These are phyloP conservation scores for Clupea harengus DNA, from an alignment of 2,113 vertebrate genomes.

Conservation along the genomic window DNA sequence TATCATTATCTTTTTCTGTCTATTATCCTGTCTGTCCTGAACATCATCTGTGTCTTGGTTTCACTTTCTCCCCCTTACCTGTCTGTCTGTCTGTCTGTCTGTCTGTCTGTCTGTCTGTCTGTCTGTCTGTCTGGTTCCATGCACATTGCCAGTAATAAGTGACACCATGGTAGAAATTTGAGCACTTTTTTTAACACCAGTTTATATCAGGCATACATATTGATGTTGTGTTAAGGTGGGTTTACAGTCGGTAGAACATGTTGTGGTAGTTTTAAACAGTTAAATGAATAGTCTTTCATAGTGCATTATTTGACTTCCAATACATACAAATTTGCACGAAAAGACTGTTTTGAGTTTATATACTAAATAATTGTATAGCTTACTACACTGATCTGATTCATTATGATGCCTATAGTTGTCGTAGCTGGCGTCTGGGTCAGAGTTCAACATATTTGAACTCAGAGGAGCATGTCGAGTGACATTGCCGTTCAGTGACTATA, in stretches of 20 bases:
- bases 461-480: neutral
- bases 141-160: neutral
- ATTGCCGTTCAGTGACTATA: neutral
- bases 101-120: neutral
- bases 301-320: no score
- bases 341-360: no score
- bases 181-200: neutral
- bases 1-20: neutral
- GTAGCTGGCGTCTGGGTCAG: neutral
- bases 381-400: no score
- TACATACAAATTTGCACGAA: no score
- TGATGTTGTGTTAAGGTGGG: neutral
- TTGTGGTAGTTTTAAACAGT: neutral
- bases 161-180: neutral
- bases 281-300: no score
- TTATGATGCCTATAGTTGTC: neutral
- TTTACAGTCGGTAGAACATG: neutral
- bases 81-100: neutral
- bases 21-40: neutral
- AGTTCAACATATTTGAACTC: neutral
- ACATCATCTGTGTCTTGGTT: neutral
- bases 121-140: neutral
- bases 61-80: neutral
- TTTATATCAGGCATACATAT: neutral
- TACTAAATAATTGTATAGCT: no score